Evolutionary conservation across 2,888 invertebrate species (phyloP).

Genomic region (Drosophila subquinaria): DNA sequence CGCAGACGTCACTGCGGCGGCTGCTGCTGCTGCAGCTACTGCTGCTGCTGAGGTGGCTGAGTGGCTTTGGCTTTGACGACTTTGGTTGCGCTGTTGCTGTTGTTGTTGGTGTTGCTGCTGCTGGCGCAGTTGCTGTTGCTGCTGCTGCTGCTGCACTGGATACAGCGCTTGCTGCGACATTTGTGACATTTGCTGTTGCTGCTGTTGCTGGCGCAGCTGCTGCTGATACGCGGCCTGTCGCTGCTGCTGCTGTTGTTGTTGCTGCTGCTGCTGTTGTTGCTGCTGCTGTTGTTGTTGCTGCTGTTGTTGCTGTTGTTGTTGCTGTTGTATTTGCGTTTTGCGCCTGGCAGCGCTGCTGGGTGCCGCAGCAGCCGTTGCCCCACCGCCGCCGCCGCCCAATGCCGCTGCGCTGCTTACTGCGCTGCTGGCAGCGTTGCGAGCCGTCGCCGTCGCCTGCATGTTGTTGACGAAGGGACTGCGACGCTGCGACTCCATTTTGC

Average conservation of each 20-base stretch:
- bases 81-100: constrained; percentile 82
- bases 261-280: constrained; percentile 69
- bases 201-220: constrained; percentile 64
- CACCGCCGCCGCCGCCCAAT: constrained; percentile 75
- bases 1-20: constrained; percentile 67
- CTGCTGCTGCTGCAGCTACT: constrained; percentile 53
- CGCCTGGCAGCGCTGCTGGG: constrained; percentile 67
- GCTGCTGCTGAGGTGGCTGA: constrained; percentile 58
- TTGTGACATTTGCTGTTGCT: constrained; percentile 80
- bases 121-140: constrained; percentile 52
- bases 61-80: constrained; percentile 78
- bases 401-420: constrained; percentile 74
- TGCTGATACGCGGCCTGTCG: constrained; percentile 83
- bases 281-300: constrained; percentile 70
- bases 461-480: constrained; percentile 94
- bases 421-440: constrained; percentile 83
- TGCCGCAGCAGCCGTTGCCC: constrained; percentile 69
- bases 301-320: constrained; percentile 69
- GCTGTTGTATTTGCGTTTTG: constrained; percentile 68
- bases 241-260: constrained; percentile 75
- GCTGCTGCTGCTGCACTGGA: constrained; percentile 72
- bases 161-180: constrained; percentile 74
- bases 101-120: constrained; percentile 64
- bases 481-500: constrained; percentile 93
- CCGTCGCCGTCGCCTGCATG: constrained; percentile 88